Percentiles rank a stretch among this genome's conserved stretches.
These are phyloP conservation scores for Dendrolimus pini DNA, from an alignment of 2,888 invertebrate genomes.

Conservation along the genomic window DNA sequence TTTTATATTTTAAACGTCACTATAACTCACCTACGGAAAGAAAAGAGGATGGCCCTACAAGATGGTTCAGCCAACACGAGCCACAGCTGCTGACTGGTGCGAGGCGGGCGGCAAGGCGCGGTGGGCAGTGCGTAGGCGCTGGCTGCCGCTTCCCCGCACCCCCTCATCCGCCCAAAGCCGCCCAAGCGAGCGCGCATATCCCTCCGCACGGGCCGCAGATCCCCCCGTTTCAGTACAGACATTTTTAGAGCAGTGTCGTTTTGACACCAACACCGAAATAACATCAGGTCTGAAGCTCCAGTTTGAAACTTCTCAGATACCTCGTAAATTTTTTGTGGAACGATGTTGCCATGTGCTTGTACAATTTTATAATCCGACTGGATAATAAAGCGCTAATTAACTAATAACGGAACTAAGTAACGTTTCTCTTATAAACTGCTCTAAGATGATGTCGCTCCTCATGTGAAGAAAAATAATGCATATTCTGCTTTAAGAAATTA, in stretches of 20 bases:
- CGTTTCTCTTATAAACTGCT: no score
- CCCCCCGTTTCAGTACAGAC: constrained; percentile 42
- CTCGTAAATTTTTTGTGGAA: constrained; percentile 38
- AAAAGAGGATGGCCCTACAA: constrained; percentile 71
- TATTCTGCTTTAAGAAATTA: no score
- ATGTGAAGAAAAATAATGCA: no score
- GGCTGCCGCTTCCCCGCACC: constrained; percentile 24
- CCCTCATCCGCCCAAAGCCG: constrained; percentile 22
- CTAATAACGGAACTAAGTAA: no score
- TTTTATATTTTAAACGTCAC: constrained; percentile 42
- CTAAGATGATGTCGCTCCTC: no score
- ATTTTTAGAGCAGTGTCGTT: constrained; percentile 74
- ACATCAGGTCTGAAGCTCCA: constrained; percentile 54
- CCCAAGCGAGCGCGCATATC: constrained; percentile 4
- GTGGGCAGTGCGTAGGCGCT: constrained; percentile 64
- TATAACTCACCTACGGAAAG: constrained; percentile 68
- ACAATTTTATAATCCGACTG: not conserved
- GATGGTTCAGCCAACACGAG: constrained; percentile 81
- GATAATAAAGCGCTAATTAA: no score
- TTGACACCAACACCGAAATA: constrained; percentile 75
- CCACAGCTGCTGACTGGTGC: constrained; percentile 72
- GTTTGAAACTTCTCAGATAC: constrained; percentile 39
- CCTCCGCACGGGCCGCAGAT: constrained; percentile 19
- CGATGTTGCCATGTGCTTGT: constrained; percentile 24
- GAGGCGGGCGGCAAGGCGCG: constrained; percentile 70